phyloP scores from a whole-genome alignment of 2,888 invertebrate genomes.

The Orthonychiurus folsomi region DNA sequence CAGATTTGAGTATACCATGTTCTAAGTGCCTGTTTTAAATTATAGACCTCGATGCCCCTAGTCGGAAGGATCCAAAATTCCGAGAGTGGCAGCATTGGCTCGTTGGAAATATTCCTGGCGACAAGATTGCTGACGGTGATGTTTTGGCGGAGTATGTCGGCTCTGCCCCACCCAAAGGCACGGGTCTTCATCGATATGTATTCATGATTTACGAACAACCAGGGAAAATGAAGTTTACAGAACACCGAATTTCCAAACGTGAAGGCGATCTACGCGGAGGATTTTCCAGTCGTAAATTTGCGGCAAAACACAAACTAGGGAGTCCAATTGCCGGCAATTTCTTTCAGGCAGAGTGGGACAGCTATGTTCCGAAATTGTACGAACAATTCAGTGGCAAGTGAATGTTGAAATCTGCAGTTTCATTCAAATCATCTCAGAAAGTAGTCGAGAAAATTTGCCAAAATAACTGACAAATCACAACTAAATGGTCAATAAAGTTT shows the following conservation, averaged over 20 bases:
- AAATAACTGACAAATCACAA: too few relatives aligned
- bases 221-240: conserved; percentile 43
- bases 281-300: conserved; percentile 63
- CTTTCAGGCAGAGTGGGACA: conserved; percentile 77
- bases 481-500: too few relatives aligned
- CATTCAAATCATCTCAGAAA: too few relatives aligned
- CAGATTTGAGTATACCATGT: neutral
- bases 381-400: conserved; percentile 58
- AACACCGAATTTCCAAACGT: conserved; percentile 43
- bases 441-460: too few relatives aligned
- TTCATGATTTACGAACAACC: conserved; percentile 48
- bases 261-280: conserved; percentile 50
- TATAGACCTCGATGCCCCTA: conserved; percentile 52
- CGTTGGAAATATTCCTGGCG: conserved; percentile 50
- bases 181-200: conserved; percentile 49
- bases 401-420: too few relatives aligned
- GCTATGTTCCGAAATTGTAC: conserved; percentile 77
- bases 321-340: conserved; percentile 78
- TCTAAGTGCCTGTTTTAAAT: neutral
- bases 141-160: conserved; percentile 45
- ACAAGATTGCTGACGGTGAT: conserved; percentile 46
- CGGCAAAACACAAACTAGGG: conserved; percentile 69
- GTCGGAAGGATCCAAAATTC: conserved; percentile 46
- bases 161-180: conserved; percentile 46
- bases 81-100: conserved; percentile 53